A percentile compares a stretch with the other conserved stretches of the same genome.
These are phyloP conservation scores for Cephus sareptanus DNA, from an alignment of 2,888 invertebrate genomes.

Conservation along the genomic window DNA sequence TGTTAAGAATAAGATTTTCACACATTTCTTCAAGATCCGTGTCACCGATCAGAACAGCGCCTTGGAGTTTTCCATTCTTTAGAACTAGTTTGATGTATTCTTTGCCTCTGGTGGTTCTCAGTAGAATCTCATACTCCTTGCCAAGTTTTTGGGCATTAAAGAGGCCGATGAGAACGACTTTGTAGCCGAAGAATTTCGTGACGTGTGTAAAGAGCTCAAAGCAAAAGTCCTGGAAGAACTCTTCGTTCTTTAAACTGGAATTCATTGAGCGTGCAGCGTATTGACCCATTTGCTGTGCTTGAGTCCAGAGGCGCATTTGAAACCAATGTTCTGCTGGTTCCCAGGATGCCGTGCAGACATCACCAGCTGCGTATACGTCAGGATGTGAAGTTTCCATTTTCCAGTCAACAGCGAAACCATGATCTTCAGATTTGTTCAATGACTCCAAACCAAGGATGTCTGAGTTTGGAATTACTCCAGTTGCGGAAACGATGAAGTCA, in stretches of 20 bases:
- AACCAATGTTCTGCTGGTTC: conserved; percentile 84
- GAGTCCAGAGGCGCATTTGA: conserved; percentile 97
- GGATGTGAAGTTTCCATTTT: conserved; percentile 83
- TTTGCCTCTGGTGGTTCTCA: conserved; percentile 83
- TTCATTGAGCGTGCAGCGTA: conserved; percentile 94
- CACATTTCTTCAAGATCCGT: conserved; percentile 98
- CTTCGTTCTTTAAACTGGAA: conserved; percentile 71
- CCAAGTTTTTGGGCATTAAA: conserved; percentile 93
- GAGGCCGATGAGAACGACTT: conserved; percentile 90
- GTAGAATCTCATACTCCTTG: conserved; percentile 82
- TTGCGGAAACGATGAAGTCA: conserved; percentile 95
- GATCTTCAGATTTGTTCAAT: conserved; percentile 74
- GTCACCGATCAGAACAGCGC: conserved; percentile 95
- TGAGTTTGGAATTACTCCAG: conserved; percentile 84
- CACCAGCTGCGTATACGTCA: conserved; percentile 94
- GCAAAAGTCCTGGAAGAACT: conserved; percentile 88
- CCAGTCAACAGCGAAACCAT: conserved; percentile 88
- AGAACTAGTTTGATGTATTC: conserved; percentile 92
- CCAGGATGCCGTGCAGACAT: conserved; percentile 91
- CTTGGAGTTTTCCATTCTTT: conserved; percentile 85
- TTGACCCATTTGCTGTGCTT: conserved; percentile 96
- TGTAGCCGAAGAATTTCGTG: conserved; percentile 93
- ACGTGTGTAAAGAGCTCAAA: conserved; percentile 98
- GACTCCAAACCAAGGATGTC: conserved; percentile 70
- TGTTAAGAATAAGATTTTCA: conserved; percentile 96